phyloP scores from a whole-genome alignment of 2,113 vertebrate species.

The Jacana jacana region DNA sequence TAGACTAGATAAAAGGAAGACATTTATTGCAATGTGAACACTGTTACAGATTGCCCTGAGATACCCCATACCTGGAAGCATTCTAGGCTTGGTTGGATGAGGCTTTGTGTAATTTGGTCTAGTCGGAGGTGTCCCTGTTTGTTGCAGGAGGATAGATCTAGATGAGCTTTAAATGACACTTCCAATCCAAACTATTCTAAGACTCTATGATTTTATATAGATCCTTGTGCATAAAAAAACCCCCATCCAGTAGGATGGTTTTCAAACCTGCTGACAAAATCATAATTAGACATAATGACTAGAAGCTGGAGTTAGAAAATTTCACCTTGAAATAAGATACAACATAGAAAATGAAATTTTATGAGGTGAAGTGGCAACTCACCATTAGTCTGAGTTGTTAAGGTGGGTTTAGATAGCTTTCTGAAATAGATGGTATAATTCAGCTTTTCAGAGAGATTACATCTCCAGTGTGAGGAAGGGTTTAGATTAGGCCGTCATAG shows the following conservation, averaged over 20 bases:
- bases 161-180: background rate
- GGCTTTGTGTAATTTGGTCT: background rate
- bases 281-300: constrained; percentile 5
- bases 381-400: background rate
- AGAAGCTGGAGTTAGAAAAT: background rate
- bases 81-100: background rate
- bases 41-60: background rate
- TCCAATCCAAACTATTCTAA: background rate
- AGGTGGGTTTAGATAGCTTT: background rate
- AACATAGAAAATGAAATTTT: background rate
- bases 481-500: background rate
- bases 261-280: background rate
- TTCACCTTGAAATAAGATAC: background rate
- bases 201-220: background rate
- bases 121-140: background rate
- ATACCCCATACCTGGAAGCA: background rate
- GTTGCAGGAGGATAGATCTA: background rate
- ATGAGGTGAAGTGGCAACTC: background rate
- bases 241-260: background rate
- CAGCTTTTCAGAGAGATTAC: background rate
- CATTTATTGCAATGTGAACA: background rate
- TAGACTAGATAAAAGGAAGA: background rate
- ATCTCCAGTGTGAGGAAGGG: background rate
- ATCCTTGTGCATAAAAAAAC: background rate
- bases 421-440: background rate